phyloP scores from a whole-genome alignment of 2,888 invertebrate species.

The Euphydryas editha region DNA sequence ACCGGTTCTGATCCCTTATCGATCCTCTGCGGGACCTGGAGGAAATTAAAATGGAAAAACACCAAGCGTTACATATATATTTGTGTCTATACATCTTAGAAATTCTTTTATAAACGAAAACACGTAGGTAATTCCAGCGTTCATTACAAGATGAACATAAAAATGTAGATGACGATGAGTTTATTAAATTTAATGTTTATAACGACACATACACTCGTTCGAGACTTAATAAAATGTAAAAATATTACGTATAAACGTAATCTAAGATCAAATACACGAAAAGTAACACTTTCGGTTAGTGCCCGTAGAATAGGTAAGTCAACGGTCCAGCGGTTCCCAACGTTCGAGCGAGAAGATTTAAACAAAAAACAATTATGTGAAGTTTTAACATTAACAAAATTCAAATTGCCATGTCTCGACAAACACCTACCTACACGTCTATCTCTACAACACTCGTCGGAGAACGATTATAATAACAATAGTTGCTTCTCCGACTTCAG shows the following conservation, averaged over 20 bases:
- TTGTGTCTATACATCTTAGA: not conserved
- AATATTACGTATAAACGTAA: slow-evolving; percentile 19
- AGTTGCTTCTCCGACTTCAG: slow-evolving; percentile 49
- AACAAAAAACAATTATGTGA: slow-evolving; percentile 29
- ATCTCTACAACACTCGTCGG: slow-evolving; percentile 14
- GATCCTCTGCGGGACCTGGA: slow-evolving; percentile 32
- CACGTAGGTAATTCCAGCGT: not conserved
- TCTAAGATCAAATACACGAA: slow-evolving; percentile 16
- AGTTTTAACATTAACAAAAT: slow-evolving; percentile 26
- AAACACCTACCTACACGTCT: slow-evolving; percentile 10
- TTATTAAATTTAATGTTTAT: not conserved
- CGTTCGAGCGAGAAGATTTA: slow-evolving; percentile 1
- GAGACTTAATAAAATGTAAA: not conserved
- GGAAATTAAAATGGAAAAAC: slow-evolving; percentile 43
- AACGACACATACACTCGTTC: not conserved
- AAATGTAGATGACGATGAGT: not conserved
- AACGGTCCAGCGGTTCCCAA: slow-evolving; percentile 26
- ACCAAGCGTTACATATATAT: slow-evolving; percentile 15
- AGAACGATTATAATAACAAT: slow-evolving; percentile 39
- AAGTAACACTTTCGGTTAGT: slow-evolving; percentile 1
- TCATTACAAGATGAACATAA: not conserved
- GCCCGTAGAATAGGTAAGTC: slow-evolving; percentile 11
- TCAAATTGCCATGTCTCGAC: slow-evolving; percentile 16
- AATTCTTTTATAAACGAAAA: not conserved
- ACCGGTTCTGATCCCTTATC: slow-evolving; percentile 57